Evolutionary conservation across 2,797 vertebrate genomes (phyloP).

Genomic region (Chelon auratus): DNA sequence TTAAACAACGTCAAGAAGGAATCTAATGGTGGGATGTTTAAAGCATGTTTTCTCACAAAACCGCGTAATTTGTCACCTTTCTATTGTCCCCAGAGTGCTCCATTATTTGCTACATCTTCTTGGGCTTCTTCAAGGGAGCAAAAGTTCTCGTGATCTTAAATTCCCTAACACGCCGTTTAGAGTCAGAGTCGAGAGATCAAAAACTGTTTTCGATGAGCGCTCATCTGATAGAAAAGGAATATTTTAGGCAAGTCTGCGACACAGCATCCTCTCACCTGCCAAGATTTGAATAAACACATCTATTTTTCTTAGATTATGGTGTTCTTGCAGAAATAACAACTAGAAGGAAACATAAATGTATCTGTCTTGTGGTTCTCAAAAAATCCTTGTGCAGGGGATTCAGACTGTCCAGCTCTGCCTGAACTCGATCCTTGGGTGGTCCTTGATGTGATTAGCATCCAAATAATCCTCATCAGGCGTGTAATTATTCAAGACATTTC

Average conservation of each 20-base stretch:
- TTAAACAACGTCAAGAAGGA: slow-evolving; percentile 32
- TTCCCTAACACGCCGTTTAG: slow-evolving; percentile 36
- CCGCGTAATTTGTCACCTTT: slow-evolving; percentile 46
- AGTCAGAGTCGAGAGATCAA: slow-evolving; percentile 49
- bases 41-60: slow-evolving; percentile 18
- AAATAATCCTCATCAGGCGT: slow-evolving; percentile 47
- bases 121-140: slow-evolving; percentile 50
- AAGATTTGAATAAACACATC: slow-evolving; percentile 40
- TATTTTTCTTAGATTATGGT: slow-evolving; percentile 7
- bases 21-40: slow-evolving; percentile 28
- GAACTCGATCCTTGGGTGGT: slow-evolving; percentile 39
- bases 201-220: slow-evolving; percentile 28
- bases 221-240: slow-evolving; percentile 14
- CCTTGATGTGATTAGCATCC: slow-evolving; percentile 53
- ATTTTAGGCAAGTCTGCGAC: slow-evolving; percentile 33
- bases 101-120: slow-evolving; percentile 56
- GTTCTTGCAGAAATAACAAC: slow-evolving; percentile 19
- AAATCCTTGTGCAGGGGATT: slow-evolving; percentile 32
- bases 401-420: slow-evolving; percentile 35
- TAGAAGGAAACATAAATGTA: neutral
- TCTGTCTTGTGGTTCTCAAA: slow-evolving; percentile 28
- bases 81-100: slow-evolving; percentile 31
- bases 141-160: slow-evolving; percentile 51
- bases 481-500: slow-evolving; percentile 35
- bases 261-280: slow-evolving; percentile 10